Conservation (phyloP, 2,888 invertebrate species). For the Argynnis bischoffii region DNA sequence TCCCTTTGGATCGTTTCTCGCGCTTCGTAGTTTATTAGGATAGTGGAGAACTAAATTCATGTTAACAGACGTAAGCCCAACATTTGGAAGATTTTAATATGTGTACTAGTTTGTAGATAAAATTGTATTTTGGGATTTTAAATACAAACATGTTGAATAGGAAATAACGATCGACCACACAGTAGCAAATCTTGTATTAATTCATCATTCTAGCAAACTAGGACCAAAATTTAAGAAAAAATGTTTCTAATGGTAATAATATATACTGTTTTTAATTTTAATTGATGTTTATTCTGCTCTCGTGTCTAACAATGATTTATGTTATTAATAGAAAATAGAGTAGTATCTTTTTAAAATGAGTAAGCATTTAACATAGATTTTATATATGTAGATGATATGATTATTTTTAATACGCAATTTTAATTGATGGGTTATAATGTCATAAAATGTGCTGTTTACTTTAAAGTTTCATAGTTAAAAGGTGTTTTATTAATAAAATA, state of each 20-base stretch:
- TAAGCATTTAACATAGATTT: slow-evolving; percentile 77
- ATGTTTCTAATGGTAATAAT: slow-evolving; percentile 59
- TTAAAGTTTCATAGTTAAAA: slow-evolving; percentile 41
- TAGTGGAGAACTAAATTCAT: slow-evolving; percentile 21
- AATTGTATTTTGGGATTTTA: slow-evolving; percentile 45
- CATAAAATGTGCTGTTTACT: slow-evolving; percentile 58
- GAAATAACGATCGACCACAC: slow-evolving; percentile 19
- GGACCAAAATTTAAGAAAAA: slow-evolving; percentile 73
- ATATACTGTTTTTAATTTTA: slow-evolving; percentile 75
- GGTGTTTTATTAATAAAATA: slow-evolving; percentile 42
- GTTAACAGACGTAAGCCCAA: slow-evolving; percentile 44
- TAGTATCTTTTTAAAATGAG: slow-evolving; percentile 73
- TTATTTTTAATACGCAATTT: slow-evolving; percentile 80
- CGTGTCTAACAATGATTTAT: slow-evolving; percentile 64
- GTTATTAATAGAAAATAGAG: slow-evolving; percentile 56
- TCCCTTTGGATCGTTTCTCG: slow-evolving; percentile 39
- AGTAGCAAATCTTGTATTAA: slow-evolving; percentile 6
- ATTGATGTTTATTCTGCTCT: slow-evolving; percentile 62
- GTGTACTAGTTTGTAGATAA: slow-evolving; percentile 42
- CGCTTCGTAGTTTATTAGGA: slow-evolving; percentile 49
- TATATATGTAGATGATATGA: slow-evolving; percentile 75
- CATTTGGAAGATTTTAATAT: slow-evolving; percentile 50
- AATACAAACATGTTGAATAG: slow-evolving; percentile 30
- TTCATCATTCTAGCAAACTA: slow-evolving; percentile 53
- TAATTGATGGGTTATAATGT: slow-evolving; percentile 76